Evolutionary conservation across 2,113 vertebrate species (phyloP).

Genomic region (Antechinus stuartii): DNA sequence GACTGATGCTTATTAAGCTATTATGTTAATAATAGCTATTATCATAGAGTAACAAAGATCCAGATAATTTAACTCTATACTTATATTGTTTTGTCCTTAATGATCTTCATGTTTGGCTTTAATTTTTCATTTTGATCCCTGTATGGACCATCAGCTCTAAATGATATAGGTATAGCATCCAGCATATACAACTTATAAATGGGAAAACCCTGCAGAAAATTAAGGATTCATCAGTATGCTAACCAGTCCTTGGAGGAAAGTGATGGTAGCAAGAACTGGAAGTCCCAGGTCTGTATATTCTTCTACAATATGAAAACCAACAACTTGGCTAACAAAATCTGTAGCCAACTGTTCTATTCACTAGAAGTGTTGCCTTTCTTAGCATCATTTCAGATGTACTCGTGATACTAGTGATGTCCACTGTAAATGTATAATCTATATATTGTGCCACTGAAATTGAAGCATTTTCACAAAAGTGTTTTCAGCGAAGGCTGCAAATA

Average conservation of each 20-base stretch:
- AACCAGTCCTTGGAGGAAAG: conserved; percentile 58
- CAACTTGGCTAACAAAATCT: conserved; percentile 70
- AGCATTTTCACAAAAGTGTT: conserved; percentile 47
- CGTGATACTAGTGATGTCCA: conserved; percentile 53
- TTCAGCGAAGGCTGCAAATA: conserved; percentile 1
- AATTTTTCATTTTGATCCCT: conserved; percentile 66
- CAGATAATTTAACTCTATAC: conserved; percentile 40
- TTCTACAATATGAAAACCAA: conserved; percentile 61
- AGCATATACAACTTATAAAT: conserved; percentile 61
- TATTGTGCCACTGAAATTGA: conserved; percentile 55
- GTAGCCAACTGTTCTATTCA: conserved; percentile 73
- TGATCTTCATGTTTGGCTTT: conserved; percentile 67
- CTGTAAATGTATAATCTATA: conserved; percentile 51
- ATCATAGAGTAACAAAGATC: not conserved
- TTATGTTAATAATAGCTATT: not conserved
- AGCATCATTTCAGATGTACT: conserved; percentile 74
- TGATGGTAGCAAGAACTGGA: conserved; percentile 59
- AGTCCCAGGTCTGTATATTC: conserved; percentile 70
- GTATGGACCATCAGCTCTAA: conserved; percentile 59
- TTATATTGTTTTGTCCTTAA: conserved; percentile 51
- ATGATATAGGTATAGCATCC: conserved; percentile 77
- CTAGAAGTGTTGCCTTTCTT: conserved; percentile 75
- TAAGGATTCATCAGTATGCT: conserved; percentile 52
- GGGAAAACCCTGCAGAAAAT: conserved; percentile 74
- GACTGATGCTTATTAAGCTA: not conserved